Percentiles rank a stretch among this genome's conserved stretches.
Conservation (phyloP, 2,888 invertebrate species). For the Drosophila nigricruria region DNA sequence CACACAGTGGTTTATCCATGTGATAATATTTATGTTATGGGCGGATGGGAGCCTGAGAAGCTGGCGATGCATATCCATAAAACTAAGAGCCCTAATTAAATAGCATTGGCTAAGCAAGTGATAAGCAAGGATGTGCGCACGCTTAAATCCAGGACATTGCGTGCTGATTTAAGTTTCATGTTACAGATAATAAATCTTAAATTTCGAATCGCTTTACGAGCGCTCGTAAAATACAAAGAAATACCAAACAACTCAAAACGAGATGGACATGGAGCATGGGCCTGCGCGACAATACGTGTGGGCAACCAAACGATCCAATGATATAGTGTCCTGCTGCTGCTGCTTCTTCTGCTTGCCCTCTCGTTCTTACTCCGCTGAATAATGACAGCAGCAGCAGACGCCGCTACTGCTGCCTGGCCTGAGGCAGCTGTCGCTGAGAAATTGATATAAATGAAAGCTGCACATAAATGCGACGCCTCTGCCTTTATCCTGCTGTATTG, state of each 20-base stretch:
- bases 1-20: slow-evolving; percentile 26
- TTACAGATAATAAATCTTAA: slow-evolving; percentile 79
- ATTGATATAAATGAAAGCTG: slow-evolving; percentile 77
- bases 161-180: slow-evolving; percentile 67
- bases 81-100: slow-evolving; percentile 70
- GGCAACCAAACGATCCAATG: slow-evolving; percentile 60
- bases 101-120: slow-evolving; percentile 66
- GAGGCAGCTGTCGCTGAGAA: slow-evolving; percentile 45
- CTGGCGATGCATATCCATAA: slow-evolving; percentile 36
- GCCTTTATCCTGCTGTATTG: slow-evolving; percentile 46
- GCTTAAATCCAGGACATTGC: slow-evolving; percentile 29
- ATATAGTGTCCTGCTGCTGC: slow-evolving; percentile 30
- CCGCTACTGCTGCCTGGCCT: slow-evolving; percentile 3
- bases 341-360: neutral
- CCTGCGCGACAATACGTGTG: slow-evolving; percentile 23
- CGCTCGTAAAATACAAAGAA: slow-evolving; percentile 70
- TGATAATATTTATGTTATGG: slow-evolving; percentile 42
- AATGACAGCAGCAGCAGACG: slow-evolving; percentile 51
- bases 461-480: slow-evolving; percentile 61
- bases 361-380: slow-evolving; percentile 38
- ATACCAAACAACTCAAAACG: slow-evolving; percentile 32
- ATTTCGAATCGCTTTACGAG: slow-evolving; percentile 75
- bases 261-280: slow-evolving; percentile 11
- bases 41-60: neutral
- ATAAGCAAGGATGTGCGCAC: slow-evolving; percentile 55